These are phyloP conservation scores for Drosophila emarginata DNA, from an alignment of 2,888 invertebrate genomes.

Conservation along the genomic window DNA sequence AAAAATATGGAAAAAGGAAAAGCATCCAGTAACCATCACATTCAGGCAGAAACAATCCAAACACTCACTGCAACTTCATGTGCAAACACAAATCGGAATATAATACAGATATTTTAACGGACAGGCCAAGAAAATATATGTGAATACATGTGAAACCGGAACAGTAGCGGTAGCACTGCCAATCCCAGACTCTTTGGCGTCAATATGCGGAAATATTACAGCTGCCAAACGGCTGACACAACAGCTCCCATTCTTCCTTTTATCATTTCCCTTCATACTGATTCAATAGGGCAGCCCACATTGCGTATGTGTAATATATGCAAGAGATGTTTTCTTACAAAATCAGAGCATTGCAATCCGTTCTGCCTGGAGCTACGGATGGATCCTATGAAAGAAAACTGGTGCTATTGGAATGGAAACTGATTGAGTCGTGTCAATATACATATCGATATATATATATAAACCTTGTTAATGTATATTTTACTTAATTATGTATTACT, in stretches of 20 bases:
- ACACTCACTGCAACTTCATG: neutral
- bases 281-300: neutral
- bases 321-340: conserved; percentile 13
- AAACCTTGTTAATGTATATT: no score
- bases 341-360: conserved; percentile 39
- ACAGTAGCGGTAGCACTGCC: neutral
- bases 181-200: conserved; percentile 17
- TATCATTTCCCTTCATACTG: neutral
- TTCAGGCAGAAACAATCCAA: neutral
- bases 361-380: conserved; percentile 16
- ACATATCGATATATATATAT: no score
- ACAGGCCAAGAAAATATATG: conserved; percentile 9
- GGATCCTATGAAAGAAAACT: neutral
- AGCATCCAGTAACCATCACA: neutral
- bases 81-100: neutral
- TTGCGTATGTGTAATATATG: conserved; percentile 8
- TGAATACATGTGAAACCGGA: conserved; percentile 8
- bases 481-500: no score
- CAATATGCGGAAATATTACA: conserved; percentile 36
- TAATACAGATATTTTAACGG: conserved; percentile 3
- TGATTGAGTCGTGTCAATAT: no score
- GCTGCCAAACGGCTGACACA: conserved; percentile 12
- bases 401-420: neutral
- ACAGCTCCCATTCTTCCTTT: neutral
- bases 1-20: conserved; percentile 1